A percentile compares a stretch with the other conserved stretches of the same genome.
phyloP scores from a whole-genome alignment of 2,888 invertebrate genomes.

The Hofmannophila pseudospretella region DNA sequence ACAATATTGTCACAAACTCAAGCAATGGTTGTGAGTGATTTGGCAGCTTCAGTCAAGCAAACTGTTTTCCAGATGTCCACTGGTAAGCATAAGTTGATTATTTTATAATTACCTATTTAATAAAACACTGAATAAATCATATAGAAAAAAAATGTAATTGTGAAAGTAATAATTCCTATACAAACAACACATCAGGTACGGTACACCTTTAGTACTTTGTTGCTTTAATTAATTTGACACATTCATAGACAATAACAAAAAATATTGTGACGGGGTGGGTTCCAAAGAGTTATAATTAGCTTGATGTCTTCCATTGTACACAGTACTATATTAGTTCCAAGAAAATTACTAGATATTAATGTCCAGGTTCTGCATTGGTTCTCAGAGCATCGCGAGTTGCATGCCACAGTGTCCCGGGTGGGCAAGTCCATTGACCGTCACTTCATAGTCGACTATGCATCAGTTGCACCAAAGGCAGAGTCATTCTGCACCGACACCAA shows the following conservation, averaged over 20 bases:
- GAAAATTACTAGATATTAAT: no score
- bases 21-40: constrained; percentile 83
- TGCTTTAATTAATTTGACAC: no score
- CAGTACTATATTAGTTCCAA: no score
- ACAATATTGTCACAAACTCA: constrained; percentile 84
- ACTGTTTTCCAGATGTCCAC: constrained; percentile 89
- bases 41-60: constrained; percentile 88
- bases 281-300: no score
- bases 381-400: constrained; percentile 67
- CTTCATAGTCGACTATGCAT: constrained; percentile 93
- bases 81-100: constrained; percentile 66
- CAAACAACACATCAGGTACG: no score
- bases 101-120: background rate
- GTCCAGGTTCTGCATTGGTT: background rate
- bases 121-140: background rate
- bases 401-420: constrained; percentile 88
- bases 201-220: no score
- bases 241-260: no score
- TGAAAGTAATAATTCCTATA: no score
- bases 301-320: no score
- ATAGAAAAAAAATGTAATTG: no score
- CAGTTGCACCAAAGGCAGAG: constrained; percentile 90
- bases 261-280: no score
- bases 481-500: constrained; percentile 84
- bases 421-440: constrained; percentile 98